These are phyloP conservation scores for Connochaetes taurinus DNA, from an alignment of 2,113 vertebrate genomes.

Conservation along the genomic window DNA sequence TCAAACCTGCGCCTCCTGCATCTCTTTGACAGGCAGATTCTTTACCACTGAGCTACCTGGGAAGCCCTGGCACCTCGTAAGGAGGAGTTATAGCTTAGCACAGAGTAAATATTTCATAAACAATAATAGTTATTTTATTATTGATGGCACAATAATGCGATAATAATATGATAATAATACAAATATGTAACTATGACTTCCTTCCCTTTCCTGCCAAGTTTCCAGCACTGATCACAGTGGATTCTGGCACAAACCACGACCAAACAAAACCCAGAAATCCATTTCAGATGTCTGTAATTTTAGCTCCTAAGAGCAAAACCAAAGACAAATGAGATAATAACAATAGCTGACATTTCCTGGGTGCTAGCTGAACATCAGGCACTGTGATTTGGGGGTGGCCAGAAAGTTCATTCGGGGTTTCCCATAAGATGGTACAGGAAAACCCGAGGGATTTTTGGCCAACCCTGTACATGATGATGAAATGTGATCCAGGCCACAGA, in stretches of 20 bases:
- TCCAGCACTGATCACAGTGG: neutral
- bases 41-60: neutral
- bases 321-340: neutral
- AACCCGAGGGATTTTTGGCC: neutral
- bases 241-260: neutral
- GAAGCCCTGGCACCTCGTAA: neutral
- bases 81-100: neutral
- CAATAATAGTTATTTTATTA: neutral
- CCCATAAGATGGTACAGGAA: neutral
- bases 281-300: neutral
- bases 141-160: neutral
- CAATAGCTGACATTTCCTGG: rapidly evolving
- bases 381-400: rapidly evolving
- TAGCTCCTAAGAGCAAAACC: neutral
- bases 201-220: neutral
- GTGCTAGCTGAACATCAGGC: rapidly evolving
- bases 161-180: neutral
- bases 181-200: neutral
- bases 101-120: neutral
- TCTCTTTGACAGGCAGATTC: neutral
- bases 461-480: rapidly evolving
- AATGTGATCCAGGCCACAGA: rapidly evolving
- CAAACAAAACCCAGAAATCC: neutral
- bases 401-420: neutral
- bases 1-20: neutral